Percentiles rank a stretch among this genome's conserved stretches.
phyloP scores from a whole-genome alignment of 2,113 vertebrate genomes.

The Tragelaphus imberbis region DNA sequence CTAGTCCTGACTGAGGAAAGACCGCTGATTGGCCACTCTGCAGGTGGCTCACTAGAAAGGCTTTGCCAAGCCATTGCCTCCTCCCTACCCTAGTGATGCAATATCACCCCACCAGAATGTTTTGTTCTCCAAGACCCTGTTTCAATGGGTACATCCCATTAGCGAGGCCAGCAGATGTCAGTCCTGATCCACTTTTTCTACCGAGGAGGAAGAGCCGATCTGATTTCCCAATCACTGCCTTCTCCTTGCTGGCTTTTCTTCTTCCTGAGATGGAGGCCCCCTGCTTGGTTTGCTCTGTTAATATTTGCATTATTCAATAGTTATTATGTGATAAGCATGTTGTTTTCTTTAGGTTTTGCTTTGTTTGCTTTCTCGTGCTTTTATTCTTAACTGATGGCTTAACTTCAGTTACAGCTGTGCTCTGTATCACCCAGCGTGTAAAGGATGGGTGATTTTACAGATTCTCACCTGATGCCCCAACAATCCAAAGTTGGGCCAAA shows the following conservation, averaged over 20 bases:
- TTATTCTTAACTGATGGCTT: conserved; percentile 54
- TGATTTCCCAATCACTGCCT: conserved; percentile 45
- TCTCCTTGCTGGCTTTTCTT: conserved; percentile 61
- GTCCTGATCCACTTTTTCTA: conserved; percentile 73
- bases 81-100: conserved; percentile 27
- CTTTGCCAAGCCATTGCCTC: conserved; percentile 15
- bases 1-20: not conserved
- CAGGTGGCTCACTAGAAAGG: not conserved
- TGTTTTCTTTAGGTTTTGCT: conserved; percentile 68
- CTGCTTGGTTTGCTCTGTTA: conserved; percentile 71
- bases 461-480: conserved; percentile 32
- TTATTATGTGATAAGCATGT: conserved; percentile 66
- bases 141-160: conserved; percentile 64
- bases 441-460: not conserved
- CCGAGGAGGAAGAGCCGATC: conserved; percentile 10
- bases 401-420: conserved; percentile 33
- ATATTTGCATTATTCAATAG: conserved; percentile 68
- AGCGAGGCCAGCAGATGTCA: conserved; percentile 76
- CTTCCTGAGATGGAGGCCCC: conserved; percentile 58
- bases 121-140: conserved; percentile 44
- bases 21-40: not conserved
- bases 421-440: not conserved
- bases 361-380: conserved; percentile 54
- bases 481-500: not conserved
- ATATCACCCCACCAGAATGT: conserved; percentile 49